These are phyloP conservation scores for Drosophila tanythrix DNA, from an alignment of 2,888 invertebrate species.

Conservation along the genomic window DNA sequence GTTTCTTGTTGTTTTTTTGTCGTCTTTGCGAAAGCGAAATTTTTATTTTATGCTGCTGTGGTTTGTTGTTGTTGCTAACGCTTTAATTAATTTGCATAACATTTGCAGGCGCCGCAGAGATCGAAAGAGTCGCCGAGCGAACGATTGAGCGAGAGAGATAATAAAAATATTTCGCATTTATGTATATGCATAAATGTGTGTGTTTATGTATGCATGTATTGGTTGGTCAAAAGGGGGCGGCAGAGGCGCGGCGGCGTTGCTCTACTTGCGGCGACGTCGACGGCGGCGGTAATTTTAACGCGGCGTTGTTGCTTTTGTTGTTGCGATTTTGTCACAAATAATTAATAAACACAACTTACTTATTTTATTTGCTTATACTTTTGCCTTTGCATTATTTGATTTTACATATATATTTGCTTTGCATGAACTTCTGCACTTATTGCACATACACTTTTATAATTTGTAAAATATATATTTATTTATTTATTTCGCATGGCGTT, in stretches of 20 bases:
- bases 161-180: constrained; percentile 53
- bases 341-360: constrained; percentile 52
- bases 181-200: constrained; percentile 4
- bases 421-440: constrained; percentile 57
- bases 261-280: constrained; percentile 48
- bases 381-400: constrained; percentile 37
- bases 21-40: constrained; percentile 70
- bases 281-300: constrained; percentile 33
- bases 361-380: constrained; percentile 39
- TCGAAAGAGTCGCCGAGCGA: constrained; percentile 29
- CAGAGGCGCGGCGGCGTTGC: constrained; percentile 43
- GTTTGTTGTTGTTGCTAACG: constrained; percentile 41
- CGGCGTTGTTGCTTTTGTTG: constrained; percentile 47
- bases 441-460: constrained; percentile 54
- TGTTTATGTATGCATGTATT: constrained; percentile 17
- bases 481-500: constrained; percentile 53
- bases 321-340: constrained; percentile 42
- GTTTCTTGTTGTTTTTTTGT: constrained; percentile 16
- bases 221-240: constrained; percentile 45
- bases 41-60: constrained; percentile 51
- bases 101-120: constrained; percentile 46
- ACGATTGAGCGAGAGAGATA: constrained; percentile 35
- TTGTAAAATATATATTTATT: constrained; percentile 18
- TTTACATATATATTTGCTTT: constrained; percentile 32
- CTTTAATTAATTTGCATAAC: constrained; percentile 72